A percentile compares a stretch with the other conserved stretches of the same genome.
Conservation (phyloP, 2,888 invertebrate species). For the Griposia aprilina region DNA sequence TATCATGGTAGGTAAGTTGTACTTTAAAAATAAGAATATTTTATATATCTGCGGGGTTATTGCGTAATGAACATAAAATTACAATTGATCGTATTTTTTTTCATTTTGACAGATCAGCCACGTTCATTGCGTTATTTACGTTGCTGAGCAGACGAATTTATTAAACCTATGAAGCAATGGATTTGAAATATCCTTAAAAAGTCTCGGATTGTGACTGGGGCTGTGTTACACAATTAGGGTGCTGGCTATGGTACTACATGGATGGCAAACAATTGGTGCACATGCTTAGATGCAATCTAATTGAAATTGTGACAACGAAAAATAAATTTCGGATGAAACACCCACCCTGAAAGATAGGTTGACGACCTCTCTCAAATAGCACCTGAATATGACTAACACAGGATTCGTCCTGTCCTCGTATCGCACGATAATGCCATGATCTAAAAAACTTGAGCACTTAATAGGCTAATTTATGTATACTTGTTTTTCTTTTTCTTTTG, state of each 20-base stretch:
- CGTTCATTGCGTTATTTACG: not conserved
- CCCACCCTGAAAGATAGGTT: not conserved
- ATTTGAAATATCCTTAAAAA: not conserved
- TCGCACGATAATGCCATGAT: not conserved
- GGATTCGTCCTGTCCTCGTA: not conserved
- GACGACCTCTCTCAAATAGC: not conserved
- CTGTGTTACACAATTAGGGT: not conserved
- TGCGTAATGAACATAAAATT: no score
- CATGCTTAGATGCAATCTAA: not conserved
- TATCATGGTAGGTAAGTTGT: not conserved
- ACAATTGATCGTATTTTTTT: no score
- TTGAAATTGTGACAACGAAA: not conserved
- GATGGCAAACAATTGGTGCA: not conserved
- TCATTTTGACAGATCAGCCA: not conserved
- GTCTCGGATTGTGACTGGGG: not conserved
- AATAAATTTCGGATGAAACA: not conserved
- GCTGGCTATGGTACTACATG: not conserved
- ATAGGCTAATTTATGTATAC: slow-evolving; percentile 4
- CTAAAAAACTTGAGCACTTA: not conserved
- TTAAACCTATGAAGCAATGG: not conserved
- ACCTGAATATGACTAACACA: slow-evolving; percentile 11
- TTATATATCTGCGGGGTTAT: not conserved
- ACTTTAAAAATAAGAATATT: not conserved
- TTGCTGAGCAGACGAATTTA: not conserved
- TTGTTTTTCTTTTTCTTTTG: not conserved